Percentiles rank a stretch among this genome's conserved stretches.
phyloP scores from a whole-genome alignment of 2,888 invertebrate species.

The Thereva unica region DNA sequence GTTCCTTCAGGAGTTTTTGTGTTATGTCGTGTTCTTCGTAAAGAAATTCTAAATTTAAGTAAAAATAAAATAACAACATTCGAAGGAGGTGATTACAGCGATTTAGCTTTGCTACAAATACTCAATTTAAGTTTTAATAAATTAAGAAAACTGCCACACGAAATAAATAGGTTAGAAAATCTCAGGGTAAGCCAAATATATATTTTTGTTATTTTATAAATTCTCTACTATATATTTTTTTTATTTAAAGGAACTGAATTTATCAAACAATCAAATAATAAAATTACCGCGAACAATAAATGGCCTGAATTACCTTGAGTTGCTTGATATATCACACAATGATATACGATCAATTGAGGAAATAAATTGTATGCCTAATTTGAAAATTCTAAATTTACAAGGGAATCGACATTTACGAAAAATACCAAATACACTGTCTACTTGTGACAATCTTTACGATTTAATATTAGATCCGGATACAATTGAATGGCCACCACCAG shows the following conservation, averaged over 20 bases:
- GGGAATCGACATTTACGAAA: conserved; percentile 64
- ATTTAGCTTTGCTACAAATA: conserved; percentile 68
- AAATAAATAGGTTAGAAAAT: conserved; percentile 67
- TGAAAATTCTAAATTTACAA: conserved; percentile 66
- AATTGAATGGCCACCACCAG: conserved; percentile 69
- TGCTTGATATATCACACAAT: conserved; percentile 75
- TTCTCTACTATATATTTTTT: conserved; percentile 2
- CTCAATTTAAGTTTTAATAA: conserved; percentile 71
- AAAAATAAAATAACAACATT: conserved; percentile 72
- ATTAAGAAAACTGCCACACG: conserved; percentile 67
- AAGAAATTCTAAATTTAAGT: conserved; percentile 69
- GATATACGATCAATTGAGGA: conserved; percentile 60
- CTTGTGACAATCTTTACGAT: conserved; percentile 65
- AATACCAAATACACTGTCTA: conserved; percentile 69
- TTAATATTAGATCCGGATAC: conserved; percentile 67
- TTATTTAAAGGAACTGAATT: conserved; percentile 67
- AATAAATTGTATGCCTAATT: conserved; percentile 59
- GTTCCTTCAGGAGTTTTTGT: conserved; percentile 80
- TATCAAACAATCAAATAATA: conserved; percentile 73
- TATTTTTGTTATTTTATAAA: neutral
- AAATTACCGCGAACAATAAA: conserved; percentile 71
- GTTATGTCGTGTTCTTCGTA: conserved; percentile 79
- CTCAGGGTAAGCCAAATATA: conserved; percentile 62
- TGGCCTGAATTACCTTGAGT: conserved; percentile 65
- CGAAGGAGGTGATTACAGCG: conserved; percentile 65